Evolutionary conservation across 2,888 invertebrate genomes (phyloP), one percentile per base, ranked within the genome.

Genomic region (Callinectes sapidus): DNA sequence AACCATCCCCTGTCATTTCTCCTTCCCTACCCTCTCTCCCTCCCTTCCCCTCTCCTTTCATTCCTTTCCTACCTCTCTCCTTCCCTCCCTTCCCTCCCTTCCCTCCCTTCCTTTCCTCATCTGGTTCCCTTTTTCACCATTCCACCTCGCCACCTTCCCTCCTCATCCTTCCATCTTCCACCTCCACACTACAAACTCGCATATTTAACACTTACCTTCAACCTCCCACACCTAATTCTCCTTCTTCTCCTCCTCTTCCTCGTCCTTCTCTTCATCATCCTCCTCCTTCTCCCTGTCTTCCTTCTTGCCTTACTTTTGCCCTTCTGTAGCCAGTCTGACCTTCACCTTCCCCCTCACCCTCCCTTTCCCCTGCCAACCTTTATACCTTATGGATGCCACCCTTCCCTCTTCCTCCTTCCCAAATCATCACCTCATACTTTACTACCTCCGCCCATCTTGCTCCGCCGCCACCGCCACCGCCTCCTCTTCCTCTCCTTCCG

Each of bases 1-100:
- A 81, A 35, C 81, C 81, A 13, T 35, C 81, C 77, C 81, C 81
- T 81, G 81, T 81, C 81, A 81, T 81, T 81, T 81, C 81, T 13
- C 35, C 81, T 32, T 81, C 81, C 81, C 35, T 81, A 13, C 81
- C 14, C 35, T 32, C 35, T 5, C 32, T 16, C 13, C 28, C 23
- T 28, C 23, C 71, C 23, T 28, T 6, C 8, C 10, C 8, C 71
- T 1, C 2, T 23, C 28, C 71, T 1, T 23, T 28, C 71, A 6
- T 1, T 28, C 2, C 28, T 6, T 28, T 6, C 28, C 71, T 28
- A 1, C 23, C 28, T 23, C 71, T 10, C 28, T 28, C 71, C 8
- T 8, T 28, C 71, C 28, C 23, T n/a, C 66, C 28, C 2, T n/a
- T 23, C 71, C 23, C 28, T 32, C 35, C 81, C 32, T 1, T 8